Evolutionary conservation across 2,797 vertebrate species (phyloP), one percentile per base, ranked within the genome.

Genomic region (Fringilla coelebs): DNA sequence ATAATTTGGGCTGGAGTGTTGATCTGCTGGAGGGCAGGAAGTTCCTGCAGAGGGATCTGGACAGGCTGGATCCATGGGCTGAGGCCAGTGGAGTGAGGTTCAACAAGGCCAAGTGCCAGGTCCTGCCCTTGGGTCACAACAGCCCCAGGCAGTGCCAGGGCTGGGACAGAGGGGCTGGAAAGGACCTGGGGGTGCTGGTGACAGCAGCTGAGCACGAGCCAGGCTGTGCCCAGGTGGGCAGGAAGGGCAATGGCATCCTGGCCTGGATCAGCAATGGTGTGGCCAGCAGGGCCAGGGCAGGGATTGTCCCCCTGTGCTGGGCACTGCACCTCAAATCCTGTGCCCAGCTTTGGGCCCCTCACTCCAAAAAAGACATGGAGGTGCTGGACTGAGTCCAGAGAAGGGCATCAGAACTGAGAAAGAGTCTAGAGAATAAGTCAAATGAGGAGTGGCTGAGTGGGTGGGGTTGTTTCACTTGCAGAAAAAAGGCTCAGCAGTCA

Each of bases 321-420:
- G 34, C 26, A 48, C 34, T 55, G 22, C 0, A 41, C 3, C 31
- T 68, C 0, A 0, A 54, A 1, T 62, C 0, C 22, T 49, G 36
- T 36, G 34, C 11, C 26, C 22, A 68, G 15, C 7, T 61, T 18
- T 54, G 40, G 40, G 54, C 12, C 13, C 15, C 13, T 43, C 26
- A 62, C 12, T 41, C 9, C 18, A 55, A 24, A 22, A 61, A 55
- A 36, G 20, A 24, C 9, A 32, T 4, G 20, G 19, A 36, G 10
- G 5, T 41, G 41, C 24, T 48, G 41, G 15, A 68, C 15, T 16
- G 41, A 32, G 48, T 61, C 17, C 20, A n/a, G 38, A 63, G 45
- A 66, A 73, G 20, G 20, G 24, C 43, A 65, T 10, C 9, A 32
- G 32, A 55, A 9, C 22, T 75, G 48, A 32, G 19, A 54, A 41